Evolutionary conservation across 2,113 vertebrate genomes (phyloP), one percentile per base, ranked within the genome.

Genomic region (Chelonoidis abingdonii): DNA sequence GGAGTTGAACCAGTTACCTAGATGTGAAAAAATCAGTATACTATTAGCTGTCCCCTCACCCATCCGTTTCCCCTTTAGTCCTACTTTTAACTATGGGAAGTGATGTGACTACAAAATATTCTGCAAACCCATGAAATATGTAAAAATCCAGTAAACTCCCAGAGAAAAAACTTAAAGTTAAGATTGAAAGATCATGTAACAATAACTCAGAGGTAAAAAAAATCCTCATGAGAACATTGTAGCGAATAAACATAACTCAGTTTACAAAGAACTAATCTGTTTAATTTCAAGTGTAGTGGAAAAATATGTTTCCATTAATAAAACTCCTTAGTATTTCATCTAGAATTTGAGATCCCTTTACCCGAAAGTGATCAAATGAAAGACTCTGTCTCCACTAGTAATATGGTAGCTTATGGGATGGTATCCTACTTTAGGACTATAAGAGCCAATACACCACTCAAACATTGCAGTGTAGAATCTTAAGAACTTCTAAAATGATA

Each of bases 201-300:
- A 52, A 2, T 54, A 54, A 75, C 7, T 31, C 41, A 47, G 25
- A 3, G 62, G 7, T 78, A 12, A 25, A 44, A 24, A 44, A 95
- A 84, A 87, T 49, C 79, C 24, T 69, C 53, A 44, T 2, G 4
- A 1, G 5, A 90, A 57, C 1, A 10, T 89, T 89, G 47, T 83
- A 8, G 17, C 81, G 10, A 2, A 0, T 59, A 91, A 87, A 50
- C 1, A 10, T 0, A 0, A 4, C 41, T 90, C 16, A 89, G 72
- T 87, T 88, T 44, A 25, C 2, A 89, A 25, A 5, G 27, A 3
- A 75, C 86, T 91, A 93, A 21, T 5, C 8, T 79, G 49, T 41
- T 83, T 54, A 75, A 6, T 76, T 89, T 95, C 16, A 25, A 10
- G n/a, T 90, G 78, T 86, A 69, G 6, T 76, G 6, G 9, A 54